Percentiles rank a stretch among this genome's conserved stretches.
These are phyloP conservation scores for Drosophila navojoa DNA, from an alignment of 1,140 invertebrate genomes.

Conservation along the genomic window DNA sequence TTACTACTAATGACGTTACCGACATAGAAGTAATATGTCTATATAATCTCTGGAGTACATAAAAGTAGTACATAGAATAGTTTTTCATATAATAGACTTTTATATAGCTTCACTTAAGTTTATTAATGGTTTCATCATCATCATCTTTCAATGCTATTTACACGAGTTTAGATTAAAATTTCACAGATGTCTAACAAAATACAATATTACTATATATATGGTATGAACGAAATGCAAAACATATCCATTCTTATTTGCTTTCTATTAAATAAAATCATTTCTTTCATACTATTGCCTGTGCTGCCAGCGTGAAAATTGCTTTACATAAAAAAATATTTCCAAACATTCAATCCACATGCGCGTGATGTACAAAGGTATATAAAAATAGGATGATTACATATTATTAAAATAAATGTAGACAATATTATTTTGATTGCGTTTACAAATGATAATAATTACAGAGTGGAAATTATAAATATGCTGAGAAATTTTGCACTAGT, in stretches of 20 bases:
- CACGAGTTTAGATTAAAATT: conserved; percentile 78
- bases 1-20: not conserved
- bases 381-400: conserved; percentile 38
- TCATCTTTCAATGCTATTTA: conserved; percentile 69
- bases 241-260: conserved; percentile 28
- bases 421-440: conserved; percentile 32
- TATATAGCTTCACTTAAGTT: conserved; percentile 64
- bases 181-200: conserved; percentile 72
- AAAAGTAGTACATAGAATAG: not conserved
- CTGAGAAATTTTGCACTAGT: conserved; percentile 50
- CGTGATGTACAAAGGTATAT: conserved; percentile 40
- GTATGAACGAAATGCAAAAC: conserved; percentile 55
- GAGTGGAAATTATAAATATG: conserved; percentile 56
- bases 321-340: conserved; percentile 28
- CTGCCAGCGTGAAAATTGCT: conserved; percentile 49
- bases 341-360: conserved; percentile 28
- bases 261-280: conserved; percentile 35
- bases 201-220: conserved; percentile 53
- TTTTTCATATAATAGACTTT: conserved; percentile 21
- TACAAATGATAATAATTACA: conserved; percentile 68
- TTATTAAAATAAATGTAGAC: conserved; percentile 45
- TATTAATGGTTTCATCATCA: conserved; percentile 65
- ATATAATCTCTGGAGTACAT: not conserved
- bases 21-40: too few relatives aligned
- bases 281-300: conserved; percentile 28